Percentiles rank a stretch among this genome's conserved stretches.
Evolutionary conservation across 1,140 invertebrate species (phyloP).

Genomic region (Caerostris extrusa): DNA sequence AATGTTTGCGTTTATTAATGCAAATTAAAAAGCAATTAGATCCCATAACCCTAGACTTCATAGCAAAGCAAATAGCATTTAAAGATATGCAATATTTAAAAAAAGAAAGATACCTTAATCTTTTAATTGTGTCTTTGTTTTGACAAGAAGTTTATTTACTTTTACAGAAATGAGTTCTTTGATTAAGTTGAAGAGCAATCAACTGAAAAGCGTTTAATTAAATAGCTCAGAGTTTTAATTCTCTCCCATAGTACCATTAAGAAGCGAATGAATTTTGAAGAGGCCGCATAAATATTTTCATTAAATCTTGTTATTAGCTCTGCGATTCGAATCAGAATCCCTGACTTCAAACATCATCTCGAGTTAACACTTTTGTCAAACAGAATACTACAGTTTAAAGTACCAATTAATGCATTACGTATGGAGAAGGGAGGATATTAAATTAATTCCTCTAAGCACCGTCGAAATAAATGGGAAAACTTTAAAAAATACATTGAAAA

Average conservation of each 20-base stretch:
- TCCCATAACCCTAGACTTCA: not conserved
- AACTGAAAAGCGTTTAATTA: slow-evolving; percentile 40
- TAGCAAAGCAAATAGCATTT: slow-evolving; percentile 34
- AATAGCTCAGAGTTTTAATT: slow-evolving; percentile 40
- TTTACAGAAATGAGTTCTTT: slow-evolving; percentile 47
- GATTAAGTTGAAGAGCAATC: slow-evolving; percentile 17
- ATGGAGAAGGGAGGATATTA: not conserved
- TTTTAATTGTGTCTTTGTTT: slow-evolving; percentile 49
- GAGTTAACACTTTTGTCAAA: slow-evolving; percentile 38
- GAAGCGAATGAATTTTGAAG: slow-evolving; percentile 7
- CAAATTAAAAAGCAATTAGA: slow-evolving; percentile 49
- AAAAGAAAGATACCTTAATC: slow-evolving; percentile 37
- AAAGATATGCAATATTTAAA: slow-evolving; percentile 5
- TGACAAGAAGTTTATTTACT: slow-evolving; percentile 34
- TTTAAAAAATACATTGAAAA: not conserved
- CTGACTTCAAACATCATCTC: slow-evolving; percentile 11
- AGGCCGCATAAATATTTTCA: slow-evolving; percentile 6
- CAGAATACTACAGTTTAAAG: not conserved
- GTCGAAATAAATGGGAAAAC: not conserved
- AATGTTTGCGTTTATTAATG: slow-evolving; percentile 6
- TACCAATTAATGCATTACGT: slow-evolving; percentile 15
- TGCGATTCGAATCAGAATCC: not conserved
- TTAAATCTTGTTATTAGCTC: slow-evolving; percentile 28
- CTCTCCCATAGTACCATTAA: not conserved
- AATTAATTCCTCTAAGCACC: not conserved